A percentile compares a stretch with the other conserved stretches of the same genome.
phyloP scores from a whole-genome alignment of 2,888 invertebrate species.

The Phyllotreta cruciferae region DNA sequence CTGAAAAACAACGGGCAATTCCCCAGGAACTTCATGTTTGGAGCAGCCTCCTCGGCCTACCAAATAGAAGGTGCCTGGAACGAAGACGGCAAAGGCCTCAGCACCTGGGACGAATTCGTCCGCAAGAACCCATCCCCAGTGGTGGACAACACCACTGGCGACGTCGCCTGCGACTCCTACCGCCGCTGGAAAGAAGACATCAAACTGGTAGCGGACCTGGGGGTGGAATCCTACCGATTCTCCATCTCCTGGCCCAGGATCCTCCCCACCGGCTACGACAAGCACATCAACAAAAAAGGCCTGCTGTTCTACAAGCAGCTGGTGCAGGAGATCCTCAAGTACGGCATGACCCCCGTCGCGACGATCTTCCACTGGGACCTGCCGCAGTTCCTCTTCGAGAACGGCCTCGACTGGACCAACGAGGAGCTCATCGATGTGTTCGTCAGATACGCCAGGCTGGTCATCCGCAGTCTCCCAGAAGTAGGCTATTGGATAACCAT shows the following conservation, averaged over 20 bases:
- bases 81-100: constrained; percentile 64
- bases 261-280: constrained; percentile 74
- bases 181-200: constrained; percentile 70
- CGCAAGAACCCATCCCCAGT: constrained; percentile 61
- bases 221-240: constrained; percentile 73
- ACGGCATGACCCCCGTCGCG: constrained; percentile 66
- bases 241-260: constrained; percentile 80
- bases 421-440: constrained; percentile 67
- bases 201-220: constrained; percentile 67
- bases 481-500: constrained; percentile 70
- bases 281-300: constrained; percentile 72
- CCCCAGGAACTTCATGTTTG: constrained; percentile 36
- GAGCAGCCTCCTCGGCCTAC: constrained; percentile 35
- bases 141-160: constrained; percentile 61
- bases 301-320: constrained; percentile 78
- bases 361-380: constrained; percentile 66
- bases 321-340: constrained; percentile 70
- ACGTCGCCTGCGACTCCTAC: constrained; percentile 74
- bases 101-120: constrained; percentile 73
- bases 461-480: constrained; percentile 59
- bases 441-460: constrained; percentile 65
- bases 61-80: constrained; percentile 47
- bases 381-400: constrained; percentile 53
- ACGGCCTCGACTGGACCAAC: constrained; percentile 70
- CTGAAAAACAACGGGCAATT: constrained; percentile 47